phyloP scores from a whole-genome alignment of 53 echinoderm and acorn worm genomes.

The Holothuria leucospilota region DNA sequence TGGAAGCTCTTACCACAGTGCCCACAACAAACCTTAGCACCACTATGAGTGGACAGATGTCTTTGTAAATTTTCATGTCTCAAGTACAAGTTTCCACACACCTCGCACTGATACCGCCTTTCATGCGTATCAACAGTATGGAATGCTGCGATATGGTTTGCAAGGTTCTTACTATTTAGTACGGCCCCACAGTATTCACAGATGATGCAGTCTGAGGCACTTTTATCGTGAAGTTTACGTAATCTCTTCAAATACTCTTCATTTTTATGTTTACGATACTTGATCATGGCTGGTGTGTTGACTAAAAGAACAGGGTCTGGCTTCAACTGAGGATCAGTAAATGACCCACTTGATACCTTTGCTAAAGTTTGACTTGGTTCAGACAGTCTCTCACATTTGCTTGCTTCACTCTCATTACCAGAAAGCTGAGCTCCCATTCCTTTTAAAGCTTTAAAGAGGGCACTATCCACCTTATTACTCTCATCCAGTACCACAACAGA shows the following conservation, averaged over 20 bases:
- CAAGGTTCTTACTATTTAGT: neutral
- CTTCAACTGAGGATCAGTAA: neutral
- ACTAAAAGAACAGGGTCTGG: conserved; percentile 10
- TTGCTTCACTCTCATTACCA: neutral
- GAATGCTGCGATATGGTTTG: neutral
- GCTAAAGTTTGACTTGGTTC: neutral
- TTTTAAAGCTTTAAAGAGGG: conserved; percentile 26
- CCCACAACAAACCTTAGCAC: neutral
- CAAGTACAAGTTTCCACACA: conserved; percentile 9
- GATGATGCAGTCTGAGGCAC: neutral
- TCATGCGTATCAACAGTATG: neutral
- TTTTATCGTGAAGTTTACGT: neutral
- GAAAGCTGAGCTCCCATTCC: neutral
- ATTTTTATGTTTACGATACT: conserved; percentile 25
- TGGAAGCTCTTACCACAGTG: conserved; percentile 20
- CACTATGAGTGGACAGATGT: conserved; percentile 11
- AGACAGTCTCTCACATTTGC: neutral
- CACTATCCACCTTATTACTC: conserved; percentile 16
- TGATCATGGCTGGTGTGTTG: conserved; percentile 34
- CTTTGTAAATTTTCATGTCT: neutral
- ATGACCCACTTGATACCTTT: neutral
- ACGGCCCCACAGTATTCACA: conserved; percentile 28
- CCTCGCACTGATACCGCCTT: neutral
- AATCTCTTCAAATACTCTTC: neutral
- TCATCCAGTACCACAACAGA: neutral